These are phyloP conservation scores for Grallaria varia DNA, from an alignment of 2,113 vertebrate species.

Conservation along the genomic window DNA sequence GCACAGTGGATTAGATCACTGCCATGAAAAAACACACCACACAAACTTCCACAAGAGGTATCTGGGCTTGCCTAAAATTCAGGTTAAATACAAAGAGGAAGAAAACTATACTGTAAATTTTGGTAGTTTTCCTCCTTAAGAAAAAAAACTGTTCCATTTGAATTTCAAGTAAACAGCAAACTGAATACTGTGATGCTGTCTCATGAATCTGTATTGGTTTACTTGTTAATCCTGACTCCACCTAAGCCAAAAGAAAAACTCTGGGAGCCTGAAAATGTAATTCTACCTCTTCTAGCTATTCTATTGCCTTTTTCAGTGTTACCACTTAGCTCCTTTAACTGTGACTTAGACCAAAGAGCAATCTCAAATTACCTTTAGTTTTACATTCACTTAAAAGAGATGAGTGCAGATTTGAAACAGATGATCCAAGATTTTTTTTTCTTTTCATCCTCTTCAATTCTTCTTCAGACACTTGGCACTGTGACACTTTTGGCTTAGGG, in stretches of 20 bases:
- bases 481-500: neutral
- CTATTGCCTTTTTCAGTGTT: neutral
- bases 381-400: conserved; percentile 36
- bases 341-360: neutral
- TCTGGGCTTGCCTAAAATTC: neutral
- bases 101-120: neutral
- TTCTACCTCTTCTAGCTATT: neutral
- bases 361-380: conserved; percentile 50
- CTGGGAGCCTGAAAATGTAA: neutral
- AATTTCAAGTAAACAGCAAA: neutral
- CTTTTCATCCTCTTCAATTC: neutral
- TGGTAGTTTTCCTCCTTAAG: neutral
- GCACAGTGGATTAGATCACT: neutral
- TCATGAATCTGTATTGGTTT: neutral
- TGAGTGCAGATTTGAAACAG: conserved; percentile 34
- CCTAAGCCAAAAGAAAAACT: neutral
- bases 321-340: neutral
- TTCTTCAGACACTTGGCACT: conserved; percentile 18
- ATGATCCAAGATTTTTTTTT: neutral
- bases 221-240: neutral
- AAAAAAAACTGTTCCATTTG: neutral
- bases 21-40: neutral
- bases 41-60: neutral
- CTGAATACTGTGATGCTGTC: neutral
- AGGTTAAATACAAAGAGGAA: neutral